Evolutionary conservation across 2,888 invertebrate genomes (phyloP), one percentile per base, ranked within the genome.

Genomic region (Ennomos erosarius): DNA sequence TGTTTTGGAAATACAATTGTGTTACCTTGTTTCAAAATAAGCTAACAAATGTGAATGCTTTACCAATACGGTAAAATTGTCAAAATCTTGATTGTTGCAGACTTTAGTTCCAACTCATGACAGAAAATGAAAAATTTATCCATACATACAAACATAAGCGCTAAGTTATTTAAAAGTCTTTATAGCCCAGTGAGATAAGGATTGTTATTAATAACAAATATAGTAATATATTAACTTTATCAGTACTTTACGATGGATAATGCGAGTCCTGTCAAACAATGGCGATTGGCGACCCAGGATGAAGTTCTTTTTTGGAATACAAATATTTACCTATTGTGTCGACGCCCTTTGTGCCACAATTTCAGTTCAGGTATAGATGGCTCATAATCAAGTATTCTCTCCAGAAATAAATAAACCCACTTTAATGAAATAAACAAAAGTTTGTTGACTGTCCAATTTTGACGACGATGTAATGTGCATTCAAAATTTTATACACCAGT

Each of bases 361-460:
- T 87, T 88, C 79, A 89, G 75, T 79, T 82, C 78, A 78, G 77
- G 76, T 85, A 85, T 80, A 78, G 79, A 83, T 88, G 84, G 88
- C 81, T 86, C 91, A 92, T 91, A 92, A 87, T 91, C 85, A 78
- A 81, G 76, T 87, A 82, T 81, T 84, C 77, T 77, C 76, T 75
- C 76, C 81, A 82, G 82, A 88, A 85, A 81, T 83, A 87, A 85
- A 84, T 61, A 82, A 79, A 82, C 85, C 83, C 86, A 85, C 87
- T 88, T 78, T 77, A 86, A 81, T 84, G 84, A 85, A 90, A 90
- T 90, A 92, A 92, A 92, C 92, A 92, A 92, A 90, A 91, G 90
- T 92, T 93, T 92, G 92, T 93, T 92, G 92, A 92, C 91, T 92
- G 89, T 90, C 89, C 88, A 89, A 89, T 88, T 88, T 90, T 79